phyloP scores from a whole-genome alignment of 2,797 vertebrate genomes.

The Clangula hyemalis region DNA sequence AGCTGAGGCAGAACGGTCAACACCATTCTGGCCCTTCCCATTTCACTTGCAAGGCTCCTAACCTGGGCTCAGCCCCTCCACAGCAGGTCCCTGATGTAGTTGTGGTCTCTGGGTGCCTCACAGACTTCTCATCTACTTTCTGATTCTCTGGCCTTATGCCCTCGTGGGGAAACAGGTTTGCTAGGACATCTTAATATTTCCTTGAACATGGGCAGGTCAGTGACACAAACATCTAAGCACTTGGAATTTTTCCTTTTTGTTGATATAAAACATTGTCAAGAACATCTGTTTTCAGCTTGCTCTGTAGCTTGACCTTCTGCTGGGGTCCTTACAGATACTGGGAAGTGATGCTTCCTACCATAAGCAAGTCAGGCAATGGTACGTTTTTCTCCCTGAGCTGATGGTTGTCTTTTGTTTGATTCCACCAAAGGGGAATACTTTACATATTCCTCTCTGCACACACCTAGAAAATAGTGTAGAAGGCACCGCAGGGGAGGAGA shows the following conservation, averaged over 20 bases:
- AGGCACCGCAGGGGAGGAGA: background rate
- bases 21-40: background rate
- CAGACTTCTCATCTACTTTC: background rate
- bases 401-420: background rate
- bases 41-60: background rate
- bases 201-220: background rate
- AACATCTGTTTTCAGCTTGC: background rate
- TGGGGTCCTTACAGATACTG: background rate
- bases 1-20: background rate
- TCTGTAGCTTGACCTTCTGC: background rate
- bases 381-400: background rate
- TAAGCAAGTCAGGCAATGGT: background rate
- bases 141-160: background rate
- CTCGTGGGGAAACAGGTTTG: background rate
- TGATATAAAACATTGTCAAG: background rate
- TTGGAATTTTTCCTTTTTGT: background rate
- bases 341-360: background rate
- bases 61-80: background rate
- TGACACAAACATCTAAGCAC: background rate
- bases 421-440: background rate
- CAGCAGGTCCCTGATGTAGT: background rate
- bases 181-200: background rate
- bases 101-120: background rate
- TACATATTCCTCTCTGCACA: background rate
- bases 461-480: background rate